These are phyloP conservation scores for Chauna torquata DNA, from an alignment of 2,113 vertebrate genomes.

Conservation along the genomic window DNA sequence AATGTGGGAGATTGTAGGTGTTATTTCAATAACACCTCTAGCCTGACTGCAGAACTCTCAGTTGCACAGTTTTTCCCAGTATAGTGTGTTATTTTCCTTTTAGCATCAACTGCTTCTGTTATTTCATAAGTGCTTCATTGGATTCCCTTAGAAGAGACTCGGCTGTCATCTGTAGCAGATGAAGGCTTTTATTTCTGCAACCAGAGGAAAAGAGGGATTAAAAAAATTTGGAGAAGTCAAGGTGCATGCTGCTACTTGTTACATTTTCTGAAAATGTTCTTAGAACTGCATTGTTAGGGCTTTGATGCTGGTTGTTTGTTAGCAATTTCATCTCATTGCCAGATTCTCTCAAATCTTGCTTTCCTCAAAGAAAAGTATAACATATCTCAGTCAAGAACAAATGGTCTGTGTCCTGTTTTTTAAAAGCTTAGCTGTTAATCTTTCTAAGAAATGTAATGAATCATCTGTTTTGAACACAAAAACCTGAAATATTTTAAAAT, in stretches of 20 bases:
- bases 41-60: background rate
- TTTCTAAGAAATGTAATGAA: background rate
- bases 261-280: background rate
- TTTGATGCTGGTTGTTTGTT: background rate
- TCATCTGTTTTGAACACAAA: background rate
- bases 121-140: background rate
- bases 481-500: slow-evolving; percentile 8
- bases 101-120: background rate
- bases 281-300: background rate
- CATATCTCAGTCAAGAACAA: background rate
- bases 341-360: background rate
- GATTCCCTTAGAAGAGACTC: slow-evolving; percentile 4
- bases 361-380: background rate
- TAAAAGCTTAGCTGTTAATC: background rate
- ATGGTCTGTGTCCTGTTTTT: background rate
- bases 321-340: background rate
- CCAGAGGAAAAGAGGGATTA: background rate
- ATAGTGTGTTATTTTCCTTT: background rate
- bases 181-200: background rate
- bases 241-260: background rate
- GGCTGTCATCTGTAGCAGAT: background rate
- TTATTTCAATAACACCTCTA: background rate
- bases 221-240: background rate
- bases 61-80: background rate
- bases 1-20: background rate